Percentiles rank a stretch among this genome's conserved stretches.
Evolutionary conservation across 2,113 vertebrate species (phyloP).

Genomic region (Aix galericulata): DNA sequence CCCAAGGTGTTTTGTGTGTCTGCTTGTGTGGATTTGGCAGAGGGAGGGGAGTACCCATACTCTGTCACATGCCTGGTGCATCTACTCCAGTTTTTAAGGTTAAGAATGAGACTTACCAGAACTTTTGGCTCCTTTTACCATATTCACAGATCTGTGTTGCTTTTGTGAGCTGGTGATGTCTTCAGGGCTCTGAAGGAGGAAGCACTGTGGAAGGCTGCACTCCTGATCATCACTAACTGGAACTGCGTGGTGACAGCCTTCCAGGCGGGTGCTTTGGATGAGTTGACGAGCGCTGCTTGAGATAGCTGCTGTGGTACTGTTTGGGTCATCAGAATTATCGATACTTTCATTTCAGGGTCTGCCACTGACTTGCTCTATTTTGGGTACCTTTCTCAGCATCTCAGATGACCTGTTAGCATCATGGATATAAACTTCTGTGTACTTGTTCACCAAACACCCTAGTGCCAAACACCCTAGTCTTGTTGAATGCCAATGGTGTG

Average conservation of each 20-base stretch:
- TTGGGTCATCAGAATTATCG: background rate
- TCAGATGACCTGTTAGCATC: background rate
- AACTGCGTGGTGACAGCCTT: background rate
- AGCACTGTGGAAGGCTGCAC: background rate
- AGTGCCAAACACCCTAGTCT: background rate
- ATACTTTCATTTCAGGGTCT: background rate
- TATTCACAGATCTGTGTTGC: background rate
- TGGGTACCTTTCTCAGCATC: background rate
- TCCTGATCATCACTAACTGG: background rate
- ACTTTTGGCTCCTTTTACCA: background rate
- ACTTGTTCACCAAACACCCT: background rate
- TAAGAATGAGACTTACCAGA: background rate
- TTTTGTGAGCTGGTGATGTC: background rate
- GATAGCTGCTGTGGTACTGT: background rate
- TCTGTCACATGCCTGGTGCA: accelerated
- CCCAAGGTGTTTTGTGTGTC: background rate
- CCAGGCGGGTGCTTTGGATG: background rate
- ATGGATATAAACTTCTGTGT: background rate
- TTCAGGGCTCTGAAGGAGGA: background rate
- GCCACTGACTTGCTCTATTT: background rate
- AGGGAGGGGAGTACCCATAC: background rate
- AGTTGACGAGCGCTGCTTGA: background rate
- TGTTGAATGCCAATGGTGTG: background rate
- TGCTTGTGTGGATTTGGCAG: background rate
- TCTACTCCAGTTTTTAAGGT: background rate